phyloP scores from a whole-genome alignment of 2,113 vertebrate genomes.

The Australoheros scitulus region DNA sequence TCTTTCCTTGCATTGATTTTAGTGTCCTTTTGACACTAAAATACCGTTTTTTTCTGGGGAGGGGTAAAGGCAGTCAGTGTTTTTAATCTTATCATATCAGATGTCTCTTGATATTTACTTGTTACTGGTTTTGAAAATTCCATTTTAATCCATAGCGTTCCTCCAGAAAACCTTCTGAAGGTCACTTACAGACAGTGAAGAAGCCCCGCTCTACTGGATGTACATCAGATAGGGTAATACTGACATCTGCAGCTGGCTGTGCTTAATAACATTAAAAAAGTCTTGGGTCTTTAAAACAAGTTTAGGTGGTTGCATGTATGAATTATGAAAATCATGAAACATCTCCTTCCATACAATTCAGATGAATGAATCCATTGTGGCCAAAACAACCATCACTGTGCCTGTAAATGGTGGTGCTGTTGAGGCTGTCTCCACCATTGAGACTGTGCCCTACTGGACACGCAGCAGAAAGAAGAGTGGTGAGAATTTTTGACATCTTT shows the following conservation, averaged over 20 bases:
- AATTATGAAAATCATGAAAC: not conserved
- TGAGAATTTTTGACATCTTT: slow-evolving; percentile 52
- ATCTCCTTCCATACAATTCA: slow-evolving; percentile 44
- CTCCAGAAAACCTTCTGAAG: slow-evolving; percentile 85
- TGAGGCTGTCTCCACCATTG: slow-evolving; percentile 90
- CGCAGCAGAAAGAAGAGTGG: slow-evolving; percentile 83
- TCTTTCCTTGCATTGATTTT: not conserved
- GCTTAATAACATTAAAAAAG: not conserved
- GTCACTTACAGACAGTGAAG: slow-evolving; percentile 84
- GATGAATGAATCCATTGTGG: slow-evolving; percentile 91
- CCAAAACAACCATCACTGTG: slow-evolving; percentile 91
- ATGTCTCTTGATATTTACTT: not conserved
- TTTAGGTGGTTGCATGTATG: not conserved
- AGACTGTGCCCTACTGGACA: slow-evolving; percentile 83
- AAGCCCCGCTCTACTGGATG: slow-evolving; percentile 85
- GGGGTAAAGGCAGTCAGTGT: not conserved
- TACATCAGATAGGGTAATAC: slow-evolving; percentile 83
- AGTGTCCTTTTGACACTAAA: not conserved
- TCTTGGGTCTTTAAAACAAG: not conserved
- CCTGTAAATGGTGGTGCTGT: slow-evolving; percentile 87
- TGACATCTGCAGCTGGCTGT: slow-evolving; percentile 44
- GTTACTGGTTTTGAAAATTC: not conserved
- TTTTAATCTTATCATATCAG: not conserved
- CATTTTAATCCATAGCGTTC: slow-evolving; percentile 82
- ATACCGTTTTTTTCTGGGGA: not conserved